Evolutionary conservation across 2,113 vertebrate species (phyloP).

Genomic region (Procavia capensis): DNA sequence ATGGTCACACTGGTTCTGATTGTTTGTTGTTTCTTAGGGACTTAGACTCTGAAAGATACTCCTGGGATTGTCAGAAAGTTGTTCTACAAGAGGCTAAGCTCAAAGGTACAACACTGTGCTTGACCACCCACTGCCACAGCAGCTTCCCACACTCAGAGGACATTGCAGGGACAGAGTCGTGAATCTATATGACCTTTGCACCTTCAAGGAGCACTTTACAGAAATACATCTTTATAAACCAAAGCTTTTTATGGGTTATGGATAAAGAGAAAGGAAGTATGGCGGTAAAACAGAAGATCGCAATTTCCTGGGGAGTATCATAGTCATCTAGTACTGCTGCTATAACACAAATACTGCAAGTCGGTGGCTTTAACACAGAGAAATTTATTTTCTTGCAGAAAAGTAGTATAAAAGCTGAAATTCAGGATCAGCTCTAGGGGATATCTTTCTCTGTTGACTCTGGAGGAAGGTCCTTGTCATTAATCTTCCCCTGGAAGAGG

Average conservation of each 20-base stretch:
- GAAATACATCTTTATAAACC: constrained; percentile 8
- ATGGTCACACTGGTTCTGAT: background rate
- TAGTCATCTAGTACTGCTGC: too few species aligned
- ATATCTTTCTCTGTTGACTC: too few species aligned
- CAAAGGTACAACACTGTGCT: background rate
- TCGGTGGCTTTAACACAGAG: too few species aligned
- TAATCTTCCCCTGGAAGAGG: too few species aligned
- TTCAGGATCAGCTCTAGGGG: too few species aligned
- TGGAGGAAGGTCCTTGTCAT: too few species aligned
- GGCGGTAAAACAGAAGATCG: background rate
- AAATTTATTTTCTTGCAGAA: too few species aligned
- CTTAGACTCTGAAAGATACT: background rate
- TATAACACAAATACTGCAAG: too few species aligned
- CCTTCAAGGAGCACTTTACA: background rate
- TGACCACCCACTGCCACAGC: background rate
- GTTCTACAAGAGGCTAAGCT: background rate
- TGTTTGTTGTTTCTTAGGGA: background rate
- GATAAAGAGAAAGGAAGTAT: background rate
- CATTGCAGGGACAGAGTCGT: background rate
- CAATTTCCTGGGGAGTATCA: too few species aligned
- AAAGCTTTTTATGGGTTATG: background rate
- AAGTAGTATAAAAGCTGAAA: too few species aligned
- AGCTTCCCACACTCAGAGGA: background rate
- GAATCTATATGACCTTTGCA: background rate
- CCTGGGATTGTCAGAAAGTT: background rate